Evolutionary conservation across 2,797 vertebrate species (phyloP), one percentile per base, ranked within the genome.

Genomic region (Novumbra hubbsi): DNA sequence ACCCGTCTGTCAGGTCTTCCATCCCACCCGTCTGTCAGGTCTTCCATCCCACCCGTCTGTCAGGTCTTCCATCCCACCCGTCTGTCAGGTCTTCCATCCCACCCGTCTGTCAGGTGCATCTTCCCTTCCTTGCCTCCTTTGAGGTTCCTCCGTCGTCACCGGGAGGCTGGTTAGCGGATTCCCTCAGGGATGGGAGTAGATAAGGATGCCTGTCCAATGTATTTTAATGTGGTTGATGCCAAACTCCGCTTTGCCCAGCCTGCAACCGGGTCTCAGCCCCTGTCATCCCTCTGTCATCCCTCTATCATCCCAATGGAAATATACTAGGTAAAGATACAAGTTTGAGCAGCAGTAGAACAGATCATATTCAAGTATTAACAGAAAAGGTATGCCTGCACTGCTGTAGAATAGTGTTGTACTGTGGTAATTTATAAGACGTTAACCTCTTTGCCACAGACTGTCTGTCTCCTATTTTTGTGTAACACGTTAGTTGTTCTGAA

Each of bases 11-110:
- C n/a, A n/a, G n/a, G n/a, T 17, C 55, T 55, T 72, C 76, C 83
- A 87, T 83, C 78, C 12, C 72, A 49, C 19, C 62, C 49, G 21
- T 19, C 28, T 68, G 19, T n/a, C n/a, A n/a, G n/a, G n/a, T 17
- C 55, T 55, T 72, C 76, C 83, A 87, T 83, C 78, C 12, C 72
- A 49, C 19, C 62, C 49, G 21, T 19, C 28, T 68, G 19, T n/a
- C n/a, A n/a, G n/a, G n/a, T n/a, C n/a, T n/a, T n/a, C n/a, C n/a
- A 28, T n/a, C n/a, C n/a, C n/a, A n/a, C n/a, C 11, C 12, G 41
- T n/a, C 17, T 70, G 21, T 32, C 30, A 41, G 64, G 16, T n/a
- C n/a, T n/a, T n/a, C n/a, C n/a, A 28, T n/a, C n/a, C n/a, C n/a
- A n/a, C n/a, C 11, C 12, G 41, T n/a, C 17, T 70, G 21, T 32